A percentile compares a stretch with the other conserved stretches of the same genome.
Conservation (phyloP, 2,888 invertebrate species). For the Cantharis rufa region DNA sequence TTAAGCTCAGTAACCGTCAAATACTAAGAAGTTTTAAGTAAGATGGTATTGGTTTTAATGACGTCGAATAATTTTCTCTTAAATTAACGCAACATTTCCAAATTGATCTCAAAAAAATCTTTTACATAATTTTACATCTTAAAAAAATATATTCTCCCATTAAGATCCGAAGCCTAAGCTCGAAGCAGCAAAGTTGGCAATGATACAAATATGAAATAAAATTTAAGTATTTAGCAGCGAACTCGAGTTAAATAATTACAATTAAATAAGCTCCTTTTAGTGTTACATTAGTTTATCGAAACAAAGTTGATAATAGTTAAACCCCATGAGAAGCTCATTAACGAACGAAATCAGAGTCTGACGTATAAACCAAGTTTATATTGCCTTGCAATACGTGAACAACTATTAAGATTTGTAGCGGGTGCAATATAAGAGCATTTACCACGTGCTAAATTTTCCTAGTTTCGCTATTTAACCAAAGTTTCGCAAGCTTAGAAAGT, state of each 20-base stretch:
- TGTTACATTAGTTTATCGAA: background rate
- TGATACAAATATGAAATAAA: background rate
- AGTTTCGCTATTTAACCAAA: slow-evolving; percentile 14
- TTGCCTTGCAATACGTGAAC: slow-evolving; percentile 15
- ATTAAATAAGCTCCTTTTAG: background rate
- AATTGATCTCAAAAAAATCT: background rate
- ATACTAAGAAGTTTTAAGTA: background rate
- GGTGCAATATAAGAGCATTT: slow-evolving; percentile 17
- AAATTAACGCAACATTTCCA: background rate
- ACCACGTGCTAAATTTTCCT: slow-evolving; percentile 22
- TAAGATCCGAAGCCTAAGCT: background rate
- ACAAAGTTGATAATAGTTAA: slow-evolving; percentile 3
- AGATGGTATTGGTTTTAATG: background rate
- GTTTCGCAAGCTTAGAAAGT: slow-evolving; percentile 21
- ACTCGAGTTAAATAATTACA: background rate
- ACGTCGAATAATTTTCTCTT: background rate
- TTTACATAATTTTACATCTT: background rate
- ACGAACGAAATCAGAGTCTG: slow-evolving; percentile 1
- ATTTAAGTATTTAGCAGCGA: background rate
- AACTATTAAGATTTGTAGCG: slow-evolving; percentile 16
- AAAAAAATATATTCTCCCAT: background rate
- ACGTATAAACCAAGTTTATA: background rate
- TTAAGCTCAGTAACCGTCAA: background rate
- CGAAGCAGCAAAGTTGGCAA: background rate
- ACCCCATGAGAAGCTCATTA: slow-evolving; percentile 1